Base-by-base conservation (phyloP, 2,797 vertebrate genomes). In the Pristis pectinata region DNA sequence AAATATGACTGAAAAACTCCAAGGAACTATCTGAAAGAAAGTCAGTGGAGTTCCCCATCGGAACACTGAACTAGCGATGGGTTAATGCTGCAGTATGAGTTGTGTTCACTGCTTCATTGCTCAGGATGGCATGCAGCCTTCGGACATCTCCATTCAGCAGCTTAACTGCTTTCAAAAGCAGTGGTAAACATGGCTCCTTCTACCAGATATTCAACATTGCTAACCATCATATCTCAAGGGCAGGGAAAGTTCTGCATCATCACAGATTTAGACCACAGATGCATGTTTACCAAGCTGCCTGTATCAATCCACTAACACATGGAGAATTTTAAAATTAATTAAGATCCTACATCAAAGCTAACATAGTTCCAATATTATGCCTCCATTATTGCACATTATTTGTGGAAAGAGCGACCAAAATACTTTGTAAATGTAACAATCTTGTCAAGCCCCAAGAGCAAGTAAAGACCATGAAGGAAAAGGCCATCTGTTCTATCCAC, bases 401-500 rank as follows among this genome's bases (percentile, higher is more conserved):
- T 94, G 72, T 56, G 44, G 44, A 94, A 53, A 94, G 30, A 8
- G 1, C 4, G 15, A n/a, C 30, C 92, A 13, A 49, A 74, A 94
- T 94, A 53, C 94, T 74, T 94, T 53, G n/a, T 27, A 6, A 53
- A n/a, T 30, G 41, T 76, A 56, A 94, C 44, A 94, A 76, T 27
- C 24, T 44, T 74, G 15, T 53, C 70, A 93, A 74, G 41, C 30
- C 41, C 41, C 67, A 74, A 19, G 37, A 74, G 92, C 67, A n/a
- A 34, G 67, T 74, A 49, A 53, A 53, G 64, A 74, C 41, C 67
- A 80, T 94, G 49, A 95, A 87, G 15, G 94, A 41, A 64, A 76
- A 94, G 74, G 64, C 77, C 91, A 72, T 93, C 95, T 85, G 93
- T 93, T 93, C 77, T 37, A 56, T 67, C 27, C 83, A 94, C 83